Evolutionary conservation across 92 coral and sea anemone genomes (phyloP).

Genomic region (Paragorgia papillata): DNA sequence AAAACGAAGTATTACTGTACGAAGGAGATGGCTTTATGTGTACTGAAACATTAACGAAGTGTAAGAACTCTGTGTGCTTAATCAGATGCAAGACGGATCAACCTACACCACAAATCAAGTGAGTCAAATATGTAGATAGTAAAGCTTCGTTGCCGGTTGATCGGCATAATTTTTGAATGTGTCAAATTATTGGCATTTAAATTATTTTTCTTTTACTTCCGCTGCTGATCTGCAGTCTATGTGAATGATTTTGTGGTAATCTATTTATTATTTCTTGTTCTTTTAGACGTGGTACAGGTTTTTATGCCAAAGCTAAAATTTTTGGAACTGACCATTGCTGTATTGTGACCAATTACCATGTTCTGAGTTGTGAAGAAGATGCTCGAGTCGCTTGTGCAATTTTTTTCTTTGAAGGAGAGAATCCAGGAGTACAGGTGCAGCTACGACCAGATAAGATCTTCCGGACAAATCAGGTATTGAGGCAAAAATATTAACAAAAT

Average conservation of each 20-base stretch:
- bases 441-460: constrained; percentile 74
- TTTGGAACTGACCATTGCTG: constrained; percentile 53
- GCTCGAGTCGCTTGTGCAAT: constrained; percentile 67
- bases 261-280: neutral
- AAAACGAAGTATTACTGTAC: constrained; percentile 71
- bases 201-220: too few species aligned
- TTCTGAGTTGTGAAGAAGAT: constrained; percentile 59
- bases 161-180: too few species aligned
- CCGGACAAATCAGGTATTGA: constrained; percentile 75
- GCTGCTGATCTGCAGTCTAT: too few species aligned
- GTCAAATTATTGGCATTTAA: too few species aligned
- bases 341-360: constrained; percentile 93
- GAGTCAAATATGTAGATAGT: constrained; percentile 6
- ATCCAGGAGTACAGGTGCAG: constrained; percentile 54
- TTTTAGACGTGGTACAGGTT: constrained; percentile 84
- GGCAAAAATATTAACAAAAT: neutral
- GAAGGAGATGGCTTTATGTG: constrained; percentile 75
- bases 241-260: neutral
- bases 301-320: constrained; percentile 62
- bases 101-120: constrained; percentile 56
- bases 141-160: too few species aligned
- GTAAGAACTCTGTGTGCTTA: constrained; percentile 74
- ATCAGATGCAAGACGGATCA: constrained; percentile 59
- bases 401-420: constrained; percentile 67
- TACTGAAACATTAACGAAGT: constrained; percentile 55